Evolutionary conservation across 2,888 invertebrate genomes (phyloP), one percentile per base, ranked within the genome.

Genomic region (Dicyrtomina minuta): DNA sequence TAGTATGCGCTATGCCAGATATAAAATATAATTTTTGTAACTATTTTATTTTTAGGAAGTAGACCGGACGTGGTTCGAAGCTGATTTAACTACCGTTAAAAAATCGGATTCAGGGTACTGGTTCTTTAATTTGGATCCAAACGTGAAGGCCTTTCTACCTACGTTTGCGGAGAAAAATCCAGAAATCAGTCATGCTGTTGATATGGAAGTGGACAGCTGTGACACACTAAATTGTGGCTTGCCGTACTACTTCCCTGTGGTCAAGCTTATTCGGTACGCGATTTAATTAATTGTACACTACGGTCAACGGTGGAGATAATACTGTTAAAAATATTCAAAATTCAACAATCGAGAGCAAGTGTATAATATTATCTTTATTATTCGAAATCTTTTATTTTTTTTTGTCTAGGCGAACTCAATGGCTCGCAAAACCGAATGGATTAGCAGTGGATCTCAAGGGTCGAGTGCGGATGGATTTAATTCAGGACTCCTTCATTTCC

Each of bases 121-220:
- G 76, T 72, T 75, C 60, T 77, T 75, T 71, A 73, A 75, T 0
- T 41, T 75, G 15, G 78, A 78, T 61, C 73, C 78, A 4, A 71
- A 75, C 41, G 70, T 72, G 1, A 68, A 66, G 20, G 66, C 72
- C 44, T 73, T 74, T 20, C 55, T 75, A 6, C 58, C 71, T 0
- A 59, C 44, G 6, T 72, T 76, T 53, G 68, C 58, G n/a, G 70
- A 75, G 59, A 67, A 56, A 26, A 70, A 70, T 0, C 72, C 70
- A 20, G 74, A 75, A 55, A 56, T 78, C 0, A 61, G 53, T 10
- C n/a, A 55, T 15, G 49, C 72, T 13, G 39, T 64, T 2, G 70
- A 74, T 43, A 46, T 74, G 1, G 51, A 67, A 10, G 17, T 73
- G 0, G 70, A 74, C 49, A 70, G 72, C 27, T 78, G 78, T 66